Conservation (phyloP, 2,797 vertebrate genomes). For the Pangasius djambal region DNA sequence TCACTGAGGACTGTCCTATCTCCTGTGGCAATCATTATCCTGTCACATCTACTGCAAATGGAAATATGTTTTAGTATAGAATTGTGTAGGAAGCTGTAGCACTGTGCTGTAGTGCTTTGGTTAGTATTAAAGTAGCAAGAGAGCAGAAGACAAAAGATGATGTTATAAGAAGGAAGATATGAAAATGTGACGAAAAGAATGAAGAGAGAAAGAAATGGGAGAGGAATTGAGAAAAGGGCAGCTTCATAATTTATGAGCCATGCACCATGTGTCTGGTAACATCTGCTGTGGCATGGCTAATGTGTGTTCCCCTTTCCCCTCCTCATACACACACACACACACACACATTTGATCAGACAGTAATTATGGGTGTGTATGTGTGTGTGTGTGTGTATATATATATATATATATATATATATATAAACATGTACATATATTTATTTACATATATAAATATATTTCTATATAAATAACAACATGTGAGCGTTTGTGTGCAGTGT, state of each 20-base stretch:
- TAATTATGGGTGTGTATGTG: background rate
- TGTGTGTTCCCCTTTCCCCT: conserved; percentile 74
- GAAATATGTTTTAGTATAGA: background rate
- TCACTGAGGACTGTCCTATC: background rate
- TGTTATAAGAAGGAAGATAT: conserved; percentile 31
- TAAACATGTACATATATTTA: background rate
- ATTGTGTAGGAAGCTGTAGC: background rate
- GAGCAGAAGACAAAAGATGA: conserved; percentile 14
- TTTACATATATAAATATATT: background rate
- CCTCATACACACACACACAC: conserved; percentile 32
- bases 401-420: too few relatives aligned
- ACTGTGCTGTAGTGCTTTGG: background rate
- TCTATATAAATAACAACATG: background rate
- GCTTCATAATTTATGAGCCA: conserved; percentile 80
- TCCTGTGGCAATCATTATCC: conserved; percentile 13
- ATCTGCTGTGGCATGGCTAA: conserved; percentile 82
- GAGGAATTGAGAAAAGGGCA: conserved; percentile 47
- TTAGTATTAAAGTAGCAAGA: background rate
- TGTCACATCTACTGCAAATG: conserved; percentile 1
- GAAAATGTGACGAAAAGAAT: conserved; percentile 37
- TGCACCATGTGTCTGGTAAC: conserved; percentile 81
- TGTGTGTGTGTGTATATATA: background rate
- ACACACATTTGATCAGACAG: conserved; percentile 27
- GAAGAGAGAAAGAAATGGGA: conserved; percentile 43
- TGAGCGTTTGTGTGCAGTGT: conserved; percentile 4